Base-by-base conservation (phyloP, 2,797 vertebrate species). In the Craterocephalus amniculus region DNA sequence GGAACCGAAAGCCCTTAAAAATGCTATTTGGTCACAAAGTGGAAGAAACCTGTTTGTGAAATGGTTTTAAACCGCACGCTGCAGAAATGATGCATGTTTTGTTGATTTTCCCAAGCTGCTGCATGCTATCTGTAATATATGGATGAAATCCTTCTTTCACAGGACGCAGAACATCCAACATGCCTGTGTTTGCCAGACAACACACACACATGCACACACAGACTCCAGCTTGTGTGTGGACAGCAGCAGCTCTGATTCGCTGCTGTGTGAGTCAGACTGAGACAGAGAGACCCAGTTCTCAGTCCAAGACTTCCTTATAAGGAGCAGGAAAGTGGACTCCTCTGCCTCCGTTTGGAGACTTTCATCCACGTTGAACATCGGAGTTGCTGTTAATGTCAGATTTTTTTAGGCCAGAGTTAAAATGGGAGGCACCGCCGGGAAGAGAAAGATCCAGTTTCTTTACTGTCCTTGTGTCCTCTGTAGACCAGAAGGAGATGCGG, bases 281-380 rank as follows among this genome's bases (percentile, higher is more conserved):
- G 72, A 85, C 71, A 83, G 38, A 79, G 65, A 86, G 79, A 87
- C 78, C 73, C 79, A 86, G 57, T 83, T 88, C 58, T 80, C 62
- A 34, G 60, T 63, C 34, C 78, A 74, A 80, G 78, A 82, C 79
- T 68, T 76, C 83, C 79, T 81, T 79, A 76, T 81, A 79, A 85
- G 81, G 76, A 81, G 64, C 58, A 63, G 4, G 55, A 67, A 74
- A 75, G 79, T 62, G 51, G 71, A 76, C 2, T 65, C 67, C 54
- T 45, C 72, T 77, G 66, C 70, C 55, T 54, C 52, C 72, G 40
- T 9, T 24, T 3, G 60, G 43, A 64, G 51, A 60, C 60, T 68
- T 69, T 48, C 49, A 54, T 72, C 40, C 49, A 40, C 48, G 62
- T 32, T 10, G 55, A 31, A 12, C 27, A 12, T 35, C 20, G 26